Evolutionary conservation across 2,113 vertebrate species (phyloP).

Genomic region (Prunella himalayana): DNA sequence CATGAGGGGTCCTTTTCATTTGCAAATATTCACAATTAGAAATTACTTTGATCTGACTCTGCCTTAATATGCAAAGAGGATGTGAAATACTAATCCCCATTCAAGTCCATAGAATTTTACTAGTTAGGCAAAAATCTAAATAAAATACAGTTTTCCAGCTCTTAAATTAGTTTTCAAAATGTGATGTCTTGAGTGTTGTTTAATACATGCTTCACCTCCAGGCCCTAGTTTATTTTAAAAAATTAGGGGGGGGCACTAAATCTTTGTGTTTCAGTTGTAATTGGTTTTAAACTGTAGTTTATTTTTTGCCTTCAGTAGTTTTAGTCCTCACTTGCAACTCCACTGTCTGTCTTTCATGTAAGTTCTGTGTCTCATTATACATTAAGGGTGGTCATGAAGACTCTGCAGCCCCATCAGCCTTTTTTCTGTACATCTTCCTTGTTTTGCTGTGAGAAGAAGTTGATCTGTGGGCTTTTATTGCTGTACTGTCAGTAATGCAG

Average conservation of each 20-base stretch:
- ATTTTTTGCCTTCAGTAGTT: not conserved
- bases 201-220: not conserved
- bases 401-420: not conserved
- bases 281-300: not conserved
- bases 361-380: not conserved
- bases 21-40: not conserved
- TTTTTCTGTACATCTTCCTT: not conserved
- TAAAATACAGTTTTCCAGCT: not conserved
- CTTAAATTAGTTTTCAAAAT: not conserved
- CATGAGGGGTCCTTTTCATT: not conserved
- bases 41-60: not conserved
- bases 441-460: not conserved
- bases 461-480: not conserved
- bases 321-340: not conserved
- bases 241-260: fast-evolving
- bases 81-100: not conserved
- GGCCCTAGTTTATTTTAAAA: not conserved
- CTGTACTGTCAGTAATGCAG: not conserved
- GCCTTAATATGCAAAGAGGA: not conserved
- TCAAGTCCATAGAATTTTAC: not conserved
- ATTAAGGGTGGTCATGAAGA: not conserved
- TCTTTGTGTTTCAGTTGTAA: not conserved
- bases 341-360: not conserved
- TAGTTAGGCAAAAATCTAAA: not conserved
- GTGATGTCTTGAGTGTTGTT: not conserved